A percentile compares a stretch with the other conserved stretches of the same genome.
These are phyloP conservation scores for Belonocnema kinseyi DNA, from an alignment of 1,140 invertebrate genomes.

Conservation along the genomic window DNA sequence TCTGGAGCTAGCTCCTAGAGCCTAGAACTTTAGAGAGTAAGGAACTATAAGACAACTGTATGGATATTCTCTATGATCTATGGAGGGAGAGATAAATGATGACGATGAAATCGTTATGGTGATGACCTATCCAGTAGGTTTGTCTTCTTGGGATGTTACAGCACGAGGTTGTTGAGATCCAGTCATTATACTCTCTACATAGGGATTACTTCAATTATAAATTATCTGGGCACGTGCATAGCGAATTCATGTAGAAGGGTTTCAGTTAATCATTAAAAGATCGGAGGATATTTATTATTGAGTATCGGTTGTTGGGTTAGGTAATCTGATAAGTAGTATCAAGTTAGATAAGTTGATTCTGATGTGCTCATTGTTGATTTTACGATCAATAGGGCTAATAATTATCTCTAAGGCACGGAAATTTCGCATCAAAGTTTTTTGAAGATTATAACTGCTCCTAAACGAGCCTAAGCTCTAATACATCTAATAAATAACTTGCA, in stretches of 20 bases:
- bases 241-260: not conserved
- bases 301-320: not conserved
- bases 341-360: not conserved
- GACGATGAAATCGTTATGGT: constrained; percentile 22
- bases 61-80: too few relatives aligned
- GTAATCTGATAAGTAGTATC: constrained; percentile 21
- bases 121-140: constrained; percentile 26
- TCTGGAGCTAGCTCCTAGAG: not conserved
- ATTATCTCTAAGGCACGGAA: too few relatives aligned
- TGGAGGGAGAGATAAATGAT: not conserved
- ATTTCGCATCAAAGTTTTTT: not conserved
- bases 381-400: too few relatives aligned
- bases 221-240: constrained; percentile 14
- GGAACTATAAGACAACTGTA: not conserved
- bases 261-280: constrained; percentile 2
- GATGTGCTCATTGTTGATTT: too few relatives aligned
- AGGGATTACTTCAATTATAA: constrained; percentile 26
- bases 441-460: not conserved
- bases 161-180: not conserved
- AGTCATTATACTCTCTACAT: constrained; percentile 9
- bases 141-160: constrained; percentile 19
- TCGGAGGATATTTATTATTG: not conserved
- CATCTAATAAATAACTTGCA: not conserved
- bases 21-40: not conserved
- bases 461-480: not conserved